These are phyloP conservation scores for Sebastes itinus DNA, from an alignment of 2,797 vertebrate genomes.

Conservation along the genomic window DNA sequence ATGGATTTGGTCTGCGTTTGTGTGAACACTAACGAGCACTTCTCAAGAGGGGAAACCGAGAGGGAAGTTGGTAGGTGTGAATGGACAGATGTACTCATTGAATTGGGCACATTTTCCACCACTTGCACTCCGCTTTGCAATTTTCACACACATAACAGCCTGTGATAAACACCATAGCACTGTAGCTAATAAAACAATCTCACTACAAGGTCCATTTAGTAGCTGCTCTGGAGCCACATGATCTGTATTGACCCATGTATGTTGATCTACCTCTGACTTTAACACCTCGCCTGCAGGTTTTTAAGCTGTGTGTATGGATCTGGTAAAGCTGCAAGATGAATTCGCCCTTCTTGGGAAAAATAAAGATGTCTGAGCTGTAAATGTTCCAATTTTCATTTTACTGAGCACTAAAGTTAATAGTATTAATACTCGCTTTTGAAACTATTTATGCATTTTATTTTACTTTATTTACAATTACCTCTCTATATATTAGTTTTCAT, in stretches of 20 bases:
- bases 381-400: neutral
- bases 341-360: neutral
- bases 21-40: slow-evolving; percentile 24
- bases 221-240: neutral
- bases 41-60: slow-evolving; percentile 8
- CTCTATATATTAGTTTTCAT: neutral
- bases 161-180: slow-evolving; percentile 4
- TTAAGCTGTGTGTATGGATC: neutral
- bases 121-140: slow-evolving; percentile 8
- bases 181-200: neutral
- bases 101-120: slow-evolving; percentile 22
- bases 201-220: neutral
- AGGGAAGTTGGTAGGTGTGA: slow-evolving; percentile 28
- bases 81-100: slow-evolving; percentile 31
- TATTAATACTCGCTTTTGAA: neutral
- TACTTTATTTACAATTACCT: neutral
- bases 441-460: neutral
- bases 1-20: slow-evolving; percentile 19
- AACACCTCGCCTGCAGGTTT: neutral
- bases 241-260: neutral
- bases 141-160: slow-evolving; percentile 17
- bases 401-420: neutral
- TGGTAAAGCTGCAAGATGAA: neutral
- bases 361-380: neutral
- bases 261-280: neutral